Conservation (phyloP, 2,888 invertebrate genomes). For the Tenthredo amoena region DNA sequence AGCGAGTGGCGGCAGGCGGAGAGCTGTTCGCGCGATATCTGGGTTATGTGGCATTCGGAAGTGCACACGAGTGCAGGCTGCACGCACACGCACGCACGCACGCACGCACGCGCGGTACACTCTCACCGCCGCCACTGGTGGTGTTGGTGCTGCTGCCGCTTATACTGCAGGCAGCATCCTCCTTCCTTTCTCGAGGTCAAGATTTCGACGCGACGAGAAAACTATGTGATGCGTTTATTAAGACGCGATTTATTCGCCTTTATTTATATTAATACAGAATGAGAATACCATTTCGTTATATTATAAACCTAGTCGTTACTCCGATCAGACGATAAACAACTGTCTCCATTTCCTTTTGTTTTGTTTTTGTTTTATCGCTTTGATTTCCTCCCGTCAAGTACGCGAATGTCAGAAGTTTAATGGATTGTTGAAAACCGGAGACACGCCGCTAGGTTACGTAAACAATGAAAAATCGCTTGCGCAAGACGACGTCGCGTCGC, state of each 20-base stretch:
- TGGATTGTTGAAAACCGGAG: not conserved
- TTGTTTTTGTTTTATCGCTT: not conserved
- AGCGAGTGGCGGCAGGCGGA: not conserved
- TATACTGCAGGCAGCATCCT: not conserved
- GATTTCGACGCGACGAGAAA: conserved; percentile 18
- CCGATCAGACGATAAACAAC: not conserved
- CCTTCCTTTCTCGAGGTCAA: conserved; percentile 35
- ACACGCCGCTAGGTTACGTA: conserved; percentile 22
- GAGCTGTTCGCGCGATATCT: conserved; percentile 33
- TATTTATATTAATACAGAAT: not conserved
- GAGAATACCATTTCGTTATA: not conserved
- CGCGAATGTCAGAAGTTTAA: not conserved
- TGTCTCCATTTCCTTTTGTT: not conserved
- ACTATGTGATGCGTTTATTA: not conserved
- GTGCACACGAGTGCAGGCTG: conserved; percentile 45
- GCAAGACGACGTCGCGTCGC: conserved; percentile 3
- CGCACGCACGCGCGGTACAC: not conserved
- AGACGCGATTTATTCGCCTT: not conserved
- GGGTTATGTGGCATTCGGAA: conserved; percentile 51
- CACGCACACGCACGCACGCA: not conserved
- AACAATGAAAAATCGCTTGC: conserved; percentile 35
- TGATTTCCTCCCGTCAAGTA: not conserved
- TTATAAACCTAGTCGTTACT: not conserved
- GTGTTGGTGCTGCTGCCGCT: not conserved
- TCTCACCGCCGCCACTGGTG: not conserved